Evolutionary conservation across 1,140 invertebrate species (phyloP), one percentile per base, ranked within the genome.

Genomic region (Thaumetopoea pityocampa): DNA sequence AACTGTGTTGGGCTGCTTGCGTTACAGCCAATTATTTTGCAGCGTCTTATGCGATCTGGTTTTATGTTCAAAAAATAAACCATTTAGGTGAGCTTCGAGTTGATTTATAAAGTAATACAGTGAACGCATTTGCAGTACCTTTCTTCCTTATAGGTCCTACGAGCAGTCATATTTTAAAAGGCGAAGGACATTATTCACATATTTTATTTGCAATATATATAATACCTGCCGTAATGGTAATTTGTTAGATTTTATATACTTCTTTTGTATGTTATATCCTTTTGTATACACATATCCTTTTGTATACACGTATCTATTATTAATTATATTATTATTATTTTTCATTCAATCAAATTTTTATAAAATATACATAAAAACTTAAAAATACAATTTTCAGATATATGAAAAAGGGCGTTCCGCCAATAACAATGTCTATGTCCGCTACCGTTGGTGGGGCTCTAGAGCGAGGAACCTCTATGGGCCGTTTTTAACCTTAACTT

Each of bases 71-170:
- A 36, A 36, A 36, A 36, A 32, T 30, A 23, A 16, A 30, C 5
- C 17, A 12, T 41, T 41, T 22, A 32, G 19, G 6, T 22, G 24
- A 8, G 11, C 14, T 28, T 10, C 8, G 23, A 32, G 27, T 41
- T 30, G 37, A 30, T 41, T 41, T 32, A 35, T 33, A 41, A 22
- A 41, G 28, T 14, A 7, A 30, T 14, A 9, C 12, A 30, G 37
- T 41, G 28, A 41, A 41, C 27, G 37, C 32, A 41, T 41, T 30
- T 22, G 18, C 15, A 5, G 10, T 41, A 40, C 32, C 32, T 41
- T 40, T 30, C 32, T 28, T 41, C 32, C 37, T 28, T 41, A 30
- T 30, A 30, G 32, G 37, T 29, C 37, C 19, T 30, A 32, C n/a
- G 28, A n/a, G n/a, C 11, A 23, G 27, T 23, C 30, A 17, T 16